These are phyloP conservation scores for Papilio machaon DNA, from an alignment of 1,140 invertebrate genomes.

Conservation along the genomic window DNA sequence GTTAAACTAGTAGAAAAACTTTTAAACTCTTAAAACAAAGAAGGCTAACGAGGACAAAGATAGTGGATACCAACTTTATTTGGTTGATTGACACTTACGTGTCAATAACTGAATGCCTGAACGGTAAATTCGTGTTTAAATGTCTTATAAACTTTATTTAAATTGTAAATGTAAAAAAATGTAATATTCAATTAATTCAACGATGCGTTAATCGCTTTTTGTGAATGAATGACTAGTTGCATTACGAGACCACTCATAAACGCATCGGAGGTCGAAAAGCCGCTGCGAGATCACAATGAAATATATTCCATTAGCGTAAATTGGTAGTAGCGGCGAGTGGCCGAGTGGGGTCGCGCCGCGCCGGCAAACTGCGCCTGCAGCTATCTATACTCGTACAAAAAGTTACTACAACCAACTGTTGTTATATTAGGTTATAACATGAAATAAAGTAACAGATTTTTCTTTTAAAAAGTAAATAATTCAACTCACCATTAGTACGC, in stretches of 20 bases:
- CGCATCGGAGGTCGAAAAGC: constrained; percentile 48
- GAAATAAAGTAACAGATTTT: constrained; percentile 41
- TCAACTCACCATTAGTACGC: constrained; percentile 55
- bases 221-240: constrained; percentile 39
- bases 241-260: constrained; percentile 49
- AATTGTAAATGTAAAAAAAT: no score
- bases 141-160: no score
- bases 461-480: constrained; percentile 51
- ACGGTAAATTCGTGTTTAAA: no score
- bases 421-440: constrained; percentile 29
- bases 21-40: no score
- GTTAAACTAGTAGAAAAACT: no score
- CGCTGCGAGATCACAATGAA: constrained; percentile 68
- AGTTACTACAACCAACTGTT: constrained; percentile 22
- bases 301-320: constrained; percentile 78
- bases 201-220: not conserved
- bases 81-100: no score
- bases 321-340: constrained; percentile 65
- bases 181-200: no score
- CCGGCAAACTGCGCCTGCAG: constrained; percentile 38
- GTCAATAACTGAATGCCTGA: no score
- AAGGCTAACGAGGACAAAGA: no score
- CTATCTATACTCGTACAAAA: constrained; percentile 3
- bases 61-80: no score
- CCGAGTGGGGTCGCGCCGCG: constrained; percentile 46